These are phyloP conservation scores for Cepaea hortensis DNA, from an alignment of 2,888 invertebrate species.

Conservation along the genomic window DNA sequence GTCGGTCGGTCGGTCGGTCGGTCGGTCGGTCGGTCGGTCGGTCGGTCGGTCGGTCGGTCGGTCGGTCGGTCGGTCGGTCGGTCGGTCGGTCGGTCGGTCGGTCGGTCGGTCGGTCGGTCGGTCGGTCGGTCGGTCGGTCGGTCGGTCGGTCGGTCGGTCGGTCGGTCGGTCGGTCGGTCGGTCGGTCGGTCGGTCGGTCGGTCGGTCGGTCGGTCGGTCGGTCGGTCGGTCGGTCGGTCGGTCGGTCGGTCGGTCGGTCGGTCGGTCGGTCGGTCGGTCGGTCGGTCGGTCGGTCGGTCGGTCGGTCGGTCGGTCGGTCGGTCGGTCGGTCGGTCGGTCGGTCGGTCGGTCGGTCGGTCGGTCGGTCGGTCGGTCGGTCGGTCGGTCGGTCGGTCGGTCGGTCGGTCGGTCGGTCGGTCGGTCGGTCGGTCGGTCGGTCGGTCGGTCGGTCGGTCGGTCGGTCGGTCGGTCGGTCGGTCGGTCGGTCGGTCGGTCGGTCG, in stretches of 20 bases:
- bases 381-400: constrained; percentile 19
- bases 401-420: constrained; percentile 19
- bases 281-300: neutral
- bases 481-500: neutral
- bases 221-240: no score
- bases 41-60: constrained; percentile 19
- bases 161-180: no score
- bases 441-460: constrained; percentile 19
- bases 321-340: neutral
- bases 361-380: constrained; percentile 19
- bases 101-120: constrained; percentile 19
- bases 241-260: neutral
- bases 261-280: neutral
- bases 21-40: constrained; percentile 19
- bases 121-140: neutral
- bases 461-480: constrained; percentile 19
- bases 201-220: no score
- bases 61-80: constrained; percentile 16
- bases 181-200: no score
- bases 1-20: constrained; percentile 16
- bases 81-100: constrained; percentile 19
- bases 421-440: constrained; percentile 19
- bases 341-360: constrained; percentile 8
- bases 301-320: neutral
- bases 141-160: no score